A percentile compares a stretch with the other conserved stretches of the same genome.
Evolutionary conservation across 2,797 vertebrate genomes (phyloP).

Genomic region (Malacoraja senta): DNA sequence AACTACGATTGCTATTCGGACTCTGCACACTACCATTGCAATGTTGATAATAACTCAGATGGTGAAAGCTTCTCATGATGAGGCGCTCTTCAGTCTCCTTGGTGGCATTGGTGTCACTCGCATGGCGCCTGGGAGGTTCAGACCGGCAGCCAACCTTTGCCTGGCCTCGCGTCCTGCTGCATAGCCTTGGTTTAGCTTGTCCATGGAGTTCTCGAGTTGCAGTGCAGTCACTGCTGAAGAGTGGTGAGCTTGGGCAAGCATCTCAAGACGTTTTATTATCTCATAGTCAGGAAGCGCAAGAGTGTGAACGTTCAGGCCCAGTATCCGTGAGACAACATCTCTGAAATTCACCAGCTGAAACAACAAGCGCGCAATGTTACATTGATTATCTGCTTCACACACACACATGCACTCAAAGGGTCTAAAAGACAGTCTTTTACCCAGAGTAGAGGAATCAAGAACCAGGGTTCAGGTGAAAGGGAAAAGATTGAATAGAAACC

Average conservation of each 20-base stretch:
- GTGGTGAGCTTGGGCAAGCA: constrained; percentile 61
- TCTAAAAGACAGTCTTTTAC: neutral
- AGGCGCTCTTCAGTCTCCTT: neutral
- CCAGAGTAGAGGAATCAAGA: no score
- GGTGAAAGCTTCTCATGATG: neutral
- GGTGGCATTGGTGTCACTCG: neutral
- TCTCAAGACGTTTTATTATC: constrained; percentile 72
- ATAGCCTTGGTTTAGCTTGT: constrained; percentile 17
- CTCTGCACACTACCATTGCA: no score
- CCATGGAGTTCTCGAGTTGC: constrained; percentile 49
- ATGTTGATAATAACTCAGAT: neutral
- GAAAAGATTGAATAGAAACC: no score
- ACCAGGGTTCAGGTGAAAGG: no score
- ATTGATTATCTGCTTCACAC: neutral
- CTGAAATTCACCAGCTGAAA: constrained; percentile 74
- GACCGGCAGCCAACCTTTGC: constrained; percentile 10
- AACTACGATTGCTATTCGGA: no score
- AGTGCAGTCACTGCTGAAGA: constrained; percentile 52
- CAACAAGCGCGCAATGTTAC: constrained; percentile 34
- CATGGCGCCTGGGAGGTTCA: neutral
- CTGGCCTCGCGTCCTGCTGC: constrained; percentile 32
- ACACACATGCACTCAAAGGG: neutral
- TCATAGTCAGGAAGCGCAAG: constrained; percentile 68
- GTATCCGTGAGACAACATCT: constrained; percentile 67
- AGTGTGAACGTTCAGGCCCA: constrained; percentile 61